Conservation (phyloP, 23 tunicate genomes). For the Clavelina lepadiformis region DNA sequence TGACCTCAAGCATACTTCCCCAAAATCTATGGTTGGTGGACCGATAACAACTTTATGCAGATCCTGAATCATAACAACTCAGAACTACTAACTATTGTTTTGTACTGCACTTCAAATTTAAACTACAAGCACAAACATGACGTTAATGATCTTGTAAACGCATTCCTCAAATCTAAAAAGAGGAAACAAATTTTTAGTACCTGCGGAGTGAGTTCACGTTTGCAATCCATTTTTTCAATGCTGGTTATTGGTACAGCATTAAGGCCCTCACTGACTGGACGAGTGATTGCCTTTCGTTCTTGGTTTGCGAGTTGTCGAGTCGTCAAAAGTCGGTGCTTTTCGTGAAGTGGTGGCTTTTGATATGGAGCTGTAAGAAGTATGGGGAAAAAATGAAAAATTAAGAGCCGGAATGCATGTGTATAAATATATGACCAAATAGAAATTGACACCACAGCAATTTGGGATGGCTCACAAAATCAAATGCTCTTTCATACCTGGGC, state of each 20-base stretch:
- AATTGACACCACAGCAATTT: too few species aligned
- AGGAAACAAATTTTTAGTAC: too few species aligned
- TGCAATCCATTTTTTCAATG: conserved; percentile 66
- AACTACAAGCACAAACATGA: too few species aligned
- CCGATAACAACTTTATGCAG: conserved; percentile 85
- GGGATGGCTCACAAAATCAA: too few species aligned
- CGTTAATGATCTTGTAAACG: too few species aligned
- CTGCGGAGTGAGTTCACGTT: conserved; percentile 59
- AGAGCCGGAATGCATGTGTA: too few species aligned
- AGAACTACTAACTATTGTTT: too few species aligned
- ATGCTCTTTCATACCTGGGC: conserved; percentile 31
- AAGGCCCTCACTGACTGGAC: conserved; percentile 80
- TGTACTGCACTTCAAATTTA: too few species aligned
- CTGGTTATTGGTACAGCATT: conserved; percentile 85
- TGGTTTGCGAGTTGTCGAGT: conserved; percentile 66
- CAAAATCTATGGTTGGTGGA: conserved; percentile 87
- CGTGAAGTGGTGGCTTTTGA: conserved; percentile 40
- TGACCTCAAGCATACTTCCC: conserved; percentile 76
- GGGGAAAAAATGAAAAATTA: too few species aligned
- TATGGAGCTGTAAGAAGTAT: too few species aligned
- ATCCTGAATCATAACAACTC: conserved; percentile 42
- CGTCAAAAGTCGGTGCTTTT: conserved; percentile 56
- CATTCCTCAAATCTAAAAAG: too few species aligned
- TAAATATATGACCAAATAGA: too few species aligned
- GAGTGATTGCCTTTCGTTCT: conserved; percentile 46